Evolutionary conservation across 2,113 vertebrate genomes (phyloP).

Genomic region (Microtus ochrogaster): DNA sequence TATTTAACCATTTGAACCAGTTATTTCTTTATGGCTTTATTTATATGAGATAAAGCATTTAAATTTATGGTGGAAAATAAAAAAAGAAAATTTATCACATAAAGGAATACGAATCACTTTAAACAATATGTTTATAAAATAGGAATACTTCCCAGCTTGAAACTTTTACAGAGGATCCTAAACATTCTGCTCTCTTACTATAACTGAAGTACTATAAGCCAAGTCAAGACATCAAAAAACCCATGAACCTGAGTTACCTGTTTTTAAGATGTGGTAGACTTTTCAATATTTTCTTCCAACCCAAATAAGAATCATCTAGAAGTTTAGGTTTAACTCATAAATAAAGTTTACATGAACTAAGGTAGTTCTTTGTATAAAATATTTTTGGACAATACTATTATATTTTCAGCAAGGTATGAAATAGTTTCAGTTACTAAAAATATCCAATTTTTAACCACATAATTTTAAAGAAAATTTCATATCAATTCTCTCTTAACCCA

Average conservation of each 20-base stretch:
- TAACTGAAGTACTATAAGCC: background rate
- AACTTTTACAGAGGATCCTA: background rate
- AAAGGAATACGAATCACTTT: background rate
- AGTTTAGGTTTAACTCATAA: background rate
- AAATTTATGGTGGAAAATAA: background rate
- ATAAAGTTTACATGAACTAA: background rate
- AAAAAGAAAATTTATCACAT: background rate
- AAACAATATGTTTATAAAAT: background rate
- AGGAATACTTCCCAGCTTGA: background rate
- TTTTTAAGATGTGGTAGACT: background rate
- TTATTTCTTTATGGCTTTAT: background rate
- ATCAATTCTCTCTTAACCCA: background rate
- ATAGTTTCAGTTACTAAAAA: background rate
- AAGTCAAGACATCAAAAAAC: background rate
- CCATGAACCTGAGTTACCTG: background rate
- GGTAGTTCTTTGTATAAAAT: background rate
- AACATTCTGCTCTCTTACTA: too few species aligned
- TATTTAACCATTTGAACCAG: background rate
- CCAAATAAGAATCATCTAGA: background rate
- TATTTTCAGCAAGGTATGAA: background rate
- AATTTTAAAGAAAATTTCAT: background rate
- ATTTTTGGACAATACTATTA: background rate
- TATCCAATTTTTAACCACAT: background rate
- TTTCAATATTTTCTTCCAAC: background rate
- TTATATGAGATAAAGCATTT: background rate